Conservation (phyloP, 2,797 vertebrate species). For the Cetoscarus ocellatus region DNA sequence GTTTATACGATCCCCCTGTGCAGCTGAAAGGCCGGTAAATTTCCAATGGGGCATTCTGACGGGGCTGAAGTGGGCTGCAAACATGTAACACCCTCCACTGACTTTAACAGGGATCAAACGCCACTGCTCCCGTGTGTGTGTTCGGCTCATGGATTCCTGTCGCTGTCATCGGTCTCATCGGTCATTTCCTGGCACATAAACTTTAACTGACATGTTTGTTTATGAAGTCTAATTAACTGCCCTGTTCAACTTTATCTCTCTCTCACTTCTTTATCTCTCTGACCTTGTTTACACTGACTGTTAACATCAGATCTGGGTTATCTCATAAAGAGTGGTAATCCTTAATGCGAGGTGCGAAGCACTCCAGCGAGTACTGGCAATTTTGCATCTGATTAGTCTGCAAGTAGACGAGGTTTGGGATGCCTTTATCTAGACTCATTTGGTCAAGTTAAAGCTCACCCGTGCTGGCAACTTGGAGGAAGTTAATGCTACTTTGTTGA, state of each 20-base stretch:
- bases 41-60: constrained; percentile 67
- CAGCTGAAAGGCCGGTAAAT: constrained; percentile 68
- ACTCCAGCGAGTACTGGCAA: too few relatives aligned
- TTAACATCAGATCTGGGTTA: too few relatives aligned
- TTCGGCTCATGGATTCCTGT: constrained; percentile 50
- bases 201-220: constrained; percentile 38
- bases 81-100: constrained; percentile 69
- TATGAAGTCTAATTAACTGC: constrained; percentile 33
- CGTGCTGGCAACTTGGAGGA: too few relatives aligned
- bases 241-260: constrained; percentile 12
- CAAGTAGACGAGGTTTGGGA: too few relatives aligned
- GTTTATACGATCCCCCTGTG: constrained; percentile 52
- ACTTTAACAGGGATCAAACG: constrained; percentile 67
- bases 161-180: constrained; percentile 43
- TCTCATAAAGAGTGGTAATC: too few relatives aligned
- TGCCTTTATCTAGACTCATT: too few relatives aligned
- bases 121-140: neutral
- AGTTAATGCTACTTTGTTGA: too few relatives aligned
- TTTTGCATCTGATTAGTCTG: too few relatives aligned
- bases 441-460: too few relatives aligned
- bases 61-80: constrained; percentile 62
- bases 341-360: too few relatives aligned
- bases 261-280: neutral
- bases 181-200: constrained; percentile 35
- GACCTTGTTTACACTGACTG: too few relatives aligned